phyloP scores from a whole-genome alignment of 2,113 vertebrate species.

The Patagioenas fasciata region DNA sequence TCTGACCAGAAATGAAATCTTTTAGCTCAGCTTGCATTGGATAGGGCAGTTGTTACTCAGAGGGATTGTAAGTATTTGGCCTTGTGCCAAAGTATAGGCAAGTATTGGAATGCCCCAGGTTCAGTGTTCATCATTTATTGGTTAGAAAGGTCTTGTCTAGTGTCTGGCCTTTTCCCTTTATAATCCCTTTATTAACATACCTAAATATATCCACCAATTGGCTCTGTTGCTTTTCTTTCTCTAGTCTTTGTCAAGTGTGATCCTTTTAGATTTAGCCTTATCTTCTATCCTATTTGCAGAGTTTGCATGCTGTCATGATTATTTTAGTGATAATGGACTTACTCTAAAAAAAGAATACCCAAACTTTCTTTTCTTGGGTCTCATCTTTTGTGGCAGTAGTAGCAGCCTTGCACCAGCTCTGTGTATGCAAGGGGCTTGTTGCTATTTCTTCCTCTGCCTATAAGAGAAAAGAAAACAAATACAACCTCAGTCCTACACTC shows the following conservation, averaged over 20 bases:
- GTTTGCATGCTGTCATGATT: neutral
- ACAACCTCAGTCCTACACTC: neutral
- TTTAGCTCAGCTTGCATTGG: neutral
- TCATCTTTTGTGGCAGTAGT: neutral
- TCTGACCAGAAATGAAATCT: neutral
- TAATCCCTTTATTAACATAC: neutral
- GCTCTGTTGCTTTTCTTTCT: neutral
- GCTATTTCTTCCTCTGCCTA: neutral
- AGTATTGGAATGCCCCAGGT: neutral
- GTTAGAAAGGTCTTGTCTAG: neutral
- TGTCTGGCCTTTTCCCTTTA: neutral
- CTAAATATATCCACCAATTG: fast-evolving
- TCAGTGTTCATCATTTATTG: neutral
- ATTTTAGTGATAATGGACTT: neutral
- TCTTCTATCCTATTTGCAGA: neutral
- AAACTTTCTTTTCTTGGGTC: neutral
- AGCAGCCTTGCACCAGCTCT: neutral
- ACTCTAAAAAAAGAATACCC: neutral
- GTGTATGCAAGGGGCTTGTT: neutral
- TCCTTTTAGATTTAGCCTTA: neutral
- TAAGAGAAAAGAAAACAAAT: neutral
- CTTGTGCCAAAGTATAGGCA: neutral
- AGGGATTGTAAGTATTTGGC: neutral
- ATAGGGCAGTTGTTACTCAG: neutral
- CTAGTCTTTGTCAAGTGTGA: neutral